Percentiles rank a stretch among this genome's conserved stretches.
Evolutionary conservation across 2,888 invertebrate genomes (phyloP).

Genomic region (Crocallis elinguaria): DNA sequence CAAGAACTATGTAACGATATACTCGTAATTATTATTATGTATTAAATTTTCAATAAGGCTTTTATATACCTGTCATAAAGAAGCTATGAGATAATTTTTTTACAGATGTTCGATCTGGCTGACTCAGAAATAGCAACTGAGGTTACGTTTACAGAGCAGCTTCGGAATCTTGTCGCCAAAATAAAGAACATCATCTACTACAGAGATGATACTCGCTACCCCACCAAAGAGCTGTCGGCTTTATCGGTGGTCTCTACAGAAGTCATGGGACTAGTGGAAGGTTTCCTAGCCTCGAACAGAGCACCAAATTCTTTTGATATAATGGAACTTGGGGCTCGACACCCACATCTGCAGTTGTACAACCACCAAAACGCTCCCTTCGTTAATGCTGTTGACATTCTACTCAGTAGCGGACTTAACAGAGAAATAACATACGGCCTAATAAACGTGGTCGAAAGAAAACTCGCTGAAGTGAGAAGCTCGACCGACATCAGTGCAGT

Average conservation of each 20-base stretch:
- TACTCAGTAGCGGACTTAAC: constrained; percentile 78
- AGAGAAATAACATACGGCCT: constrained; percentile 80
- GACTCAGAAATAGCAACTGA: constrained; percentile 87
- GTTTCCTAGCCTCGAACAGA: constrained; percentile 81
- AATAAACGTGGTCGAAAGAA: constrained; percentile 78
- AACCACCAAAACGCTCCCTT: constrained; percentile 79
- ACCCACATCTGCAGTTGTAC: constrained; percentile 77
- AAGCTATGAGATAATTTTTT: constrained; percentile 40
- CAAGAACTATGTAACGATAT: too few species aligned
- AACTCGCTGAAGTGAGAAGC: constrained; percentile 75
- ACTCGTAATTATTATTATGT: too few species aligned
- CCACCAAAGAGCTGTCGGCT: constrained; percentile 82
- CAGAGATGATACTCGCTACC: constrained; percentile 71
- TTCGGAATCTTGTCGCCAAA: constrained; percentile 81
- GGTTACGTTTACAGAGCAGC: constrained; percentile 88
- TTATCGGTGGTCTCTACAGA: constrained; percentile 85
- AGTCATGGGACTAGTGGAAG: constrained; percentile 85
- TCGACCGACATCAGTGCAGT: constrained; percentile 72
- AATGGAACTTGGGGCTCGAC: constrained; percentile 72
- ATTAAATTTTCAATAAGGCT: too few species aligned
- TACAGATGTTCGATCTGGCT: constrained; percentile 88
- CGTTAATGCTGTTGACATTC: constrained; percentile 78
- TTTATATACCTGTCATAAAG: not conserved
- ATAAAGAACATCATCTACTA: constrained; percentile 80
- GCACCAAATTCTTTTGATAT: constrained; percentile 79